Evolutionary conservation across 2,888 invertebrate genomes (phyloP).

Genomic region (Pecten maximus): DNA sequence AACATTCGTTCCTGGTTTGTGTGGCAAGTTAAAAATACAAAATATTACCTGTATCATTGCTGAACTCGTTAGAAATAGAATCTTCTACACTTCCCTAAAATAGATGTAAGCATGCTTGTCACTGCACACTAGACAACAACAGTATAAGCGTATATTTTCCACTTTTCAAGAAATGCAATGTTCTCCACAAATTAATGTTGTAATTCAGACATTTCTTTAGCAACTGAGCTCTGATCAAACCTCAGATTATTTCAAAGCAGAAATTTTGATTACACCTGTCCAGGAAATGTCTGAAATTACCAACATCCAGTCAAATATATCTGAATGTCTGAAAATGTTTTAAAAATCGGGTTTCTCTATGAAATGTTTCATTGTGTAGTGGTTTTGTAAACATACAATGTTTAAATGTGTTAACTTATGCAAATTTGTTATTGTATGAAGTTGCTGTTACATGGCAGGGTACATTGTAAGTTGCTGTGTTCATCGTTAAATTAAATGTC

Average conservation of each 20-base stretch:
- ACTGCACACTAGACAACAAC: no score
- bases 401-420: constrained; percentile 9
- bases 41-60: background rate
- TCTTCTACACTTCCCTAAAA: background rate
- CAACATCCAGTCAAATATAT: background rate
- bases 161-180: no score
- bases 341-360: no score
- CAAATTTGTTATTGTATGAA: background rate
- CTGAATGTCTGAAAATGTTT: background rate
- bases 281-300: background rate
- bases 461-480: background rate
- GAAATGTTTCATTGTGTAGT: background rate
- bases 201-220: no score
- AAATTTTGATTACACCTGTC: no score
- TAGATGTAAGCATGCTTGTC: no score
- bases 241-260: no score
- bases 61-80: background rate
- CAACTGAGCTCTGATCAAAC: no score
- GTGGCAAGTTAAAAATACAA: background rate
- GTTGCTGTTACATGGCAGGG: background rate
- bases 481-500: background rate
- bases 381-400: background rate
- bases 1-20: no score
- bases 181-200: no score
- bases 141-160: no score